Base-by-base conservation (phyloP, 2,888 invertebrate genomes). In the Hirudinaria manillensis region DNA sequence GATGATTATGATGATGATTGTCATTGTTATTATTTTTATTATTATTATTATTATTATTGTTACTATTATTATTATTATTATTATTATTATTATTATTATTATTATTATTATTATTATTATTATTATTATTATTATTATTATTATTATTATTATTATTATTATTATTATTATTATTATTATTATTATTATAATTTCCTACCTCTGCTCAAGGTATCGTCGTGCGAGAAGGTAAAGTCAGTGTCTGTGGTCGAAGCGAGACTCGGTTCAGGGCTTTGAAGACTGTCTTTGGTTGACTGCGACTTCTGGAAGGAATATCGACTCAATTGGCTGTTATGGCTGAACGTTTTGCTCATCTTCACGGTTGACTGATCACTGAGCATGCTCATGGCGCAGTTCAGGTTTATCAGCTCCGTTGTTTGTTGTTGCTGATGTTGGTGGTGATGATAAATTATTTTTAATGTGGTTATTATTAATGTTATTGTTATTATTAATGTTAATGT, bases 331-430 rank as follows among this genome's bases (percentile, higher is more conserved):
- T 29, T 72, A 32, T 72, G 51, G 65, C 32, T 65, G 19, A 21
- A 29, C 16, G 77, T 75, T 70, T 75, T 78, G 76, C 77, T 78
- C 61, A 79, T 38, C 61, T 76, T 78, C n/a, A 76, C 24, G 13
- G 75, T 77, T 21, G 76, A 77, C 45, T 45, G 75, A 16, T 72
- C 75, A 0, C 72, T 72, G 16, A 75, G 19, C 7, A 75, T 38
- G 34, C 75, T 75, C 36, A 73, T 24, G 10, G 6, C 34, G 7
- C 56, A 73, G 38, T 56, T 56, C 21, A 61, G 3, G 24, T 61
- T 27, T 13, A 32, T 72, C 24, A 55, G 7, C 53, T 72, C 32
- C 27, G 38, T 38, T 53, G 16, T 21, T 24, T 70, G 38, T 34
- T 73, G 24, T 56, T 21, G 61, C 0, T 55, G 21, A 4, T 70